Conservation (phyloP, 2,797 vertebrate genomes). For the Platalea minor region DNA sequence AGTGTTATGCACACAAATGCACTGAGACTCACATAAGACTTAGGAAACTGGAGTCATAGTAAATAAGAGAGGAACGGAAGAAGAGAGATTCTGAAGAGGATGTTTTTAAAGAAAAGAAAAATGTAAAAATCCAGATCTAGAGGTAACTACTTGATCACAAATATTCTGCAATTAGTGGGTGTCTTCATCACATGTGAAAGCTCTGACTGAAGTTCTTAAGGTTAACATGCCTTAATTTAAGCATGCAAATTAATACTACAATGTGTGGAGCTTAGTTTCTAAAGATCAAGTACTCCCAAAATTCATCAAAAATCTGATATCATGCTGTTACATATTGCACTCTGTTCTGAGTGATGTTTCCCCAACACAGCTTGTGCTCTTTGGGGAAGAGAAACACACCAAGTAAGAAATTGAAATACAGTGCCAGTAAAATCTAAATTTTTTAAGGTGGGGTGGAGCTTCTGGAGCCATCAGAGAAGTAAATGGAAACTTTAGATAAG, state of each 20-base stretch:
- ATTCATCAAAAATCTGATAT: background rate
- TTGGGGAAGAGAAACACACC: background rate
- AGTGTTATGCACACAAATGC: background rate
- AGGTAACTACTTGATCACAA: background rate
- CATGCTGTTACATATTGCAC: accelerated
- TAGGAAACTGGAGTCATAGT: background rate
- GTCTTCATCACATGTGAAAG: background rate
- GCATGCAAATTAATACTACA: background rate
- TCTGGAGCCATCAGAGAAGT: background rate
- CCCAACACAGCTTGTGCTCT: background rate
- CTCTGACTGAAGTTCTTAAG: background rate
- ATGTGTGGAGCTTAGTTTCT: background rate
- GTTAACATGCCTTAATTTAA: background rate
- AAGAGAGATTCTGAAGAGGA: background rate
- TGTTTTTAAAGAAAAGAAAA: background rate
- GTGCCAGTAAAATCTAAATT: background rate
- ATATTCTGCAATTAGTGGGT: background rate
- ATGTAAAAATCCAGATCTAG: background rate
- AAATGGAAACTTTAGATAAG: background rate
- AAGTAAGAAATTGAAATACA: background rate
- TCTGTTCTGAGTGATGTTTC: background rate
- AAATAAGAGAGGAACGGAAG: background rate
- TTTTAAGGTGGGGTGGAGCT: background rate
- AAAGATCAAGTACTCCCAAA: background rate
- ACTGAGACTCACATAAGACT: background rate